Conservation (phyloP, 2,888 invertebrate genomes). For the Eulithis prunata region DNA sequence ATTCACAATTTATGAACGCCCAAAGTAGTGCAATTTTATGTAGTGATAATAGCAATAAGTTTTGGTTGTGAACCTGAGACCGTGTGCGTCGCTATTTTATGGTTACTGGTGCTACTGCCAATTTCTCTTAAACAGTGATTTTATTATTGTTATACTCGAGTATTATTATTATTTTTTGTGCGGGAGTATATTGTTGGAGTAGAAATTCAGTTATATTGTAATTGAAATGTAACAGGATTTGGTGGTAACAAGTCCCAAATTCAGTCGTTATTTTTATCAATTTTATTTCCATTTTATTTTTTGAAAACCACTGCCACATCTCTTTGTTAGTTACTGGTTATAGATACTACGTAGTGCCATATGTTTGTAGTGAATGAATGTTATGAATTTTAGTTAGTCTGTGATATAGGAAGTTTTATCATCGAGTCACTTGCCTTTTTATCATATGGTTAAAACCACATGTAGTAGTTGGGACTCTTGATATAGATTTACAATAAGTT, state of each 20-base stretch:
- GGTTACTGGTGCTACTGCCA: conserved; percentile 74
- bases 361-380: conserved; percentile 69
- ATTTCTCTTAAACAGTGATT: conserved; percentile 67
- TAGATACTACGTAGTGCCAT: conserved; percentile 77
- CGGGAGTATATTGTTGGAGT: conserved; percentile 73
- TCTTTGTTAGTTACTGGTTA: conserved; percentile 59
- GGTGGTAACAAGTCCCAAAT: conserved; percentile 39
- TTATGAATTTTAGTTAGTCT: conserved; percentile 77
- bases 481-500: conserved; percentile 25
- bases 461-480: conserved; percentile 39
- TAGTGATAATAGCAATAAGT: conserved; percentile 84
- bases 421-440: conserved; percentile 70
- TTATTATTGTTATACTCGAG: conserved; percentile 79
- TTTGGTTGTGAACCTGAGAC: conserved; percentile 80
- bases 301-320: conserved; percentile 60
- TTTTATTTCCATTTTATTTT: conserved; percentile 26
- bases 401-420: conserved; percentile 75
- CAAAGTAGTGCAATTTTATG: conserved; percentile 78
- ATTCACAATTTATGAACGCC: conserved; percentile 64
- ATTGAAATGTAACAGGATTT: conserved; percentile 80
- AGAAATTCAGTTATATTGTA: conserved; percentile 77
- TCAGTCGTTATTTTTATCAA: conserved; percentile 27
- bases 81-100: conserved; percentile 63
- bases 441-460: conserved; percentile 46
- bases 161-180: conserved; percentile 73